Evolutionary conservation across 2,113 vertebrate species (phyloP).

Genomic region (Anarrhichthys ocellatus): DNA sequence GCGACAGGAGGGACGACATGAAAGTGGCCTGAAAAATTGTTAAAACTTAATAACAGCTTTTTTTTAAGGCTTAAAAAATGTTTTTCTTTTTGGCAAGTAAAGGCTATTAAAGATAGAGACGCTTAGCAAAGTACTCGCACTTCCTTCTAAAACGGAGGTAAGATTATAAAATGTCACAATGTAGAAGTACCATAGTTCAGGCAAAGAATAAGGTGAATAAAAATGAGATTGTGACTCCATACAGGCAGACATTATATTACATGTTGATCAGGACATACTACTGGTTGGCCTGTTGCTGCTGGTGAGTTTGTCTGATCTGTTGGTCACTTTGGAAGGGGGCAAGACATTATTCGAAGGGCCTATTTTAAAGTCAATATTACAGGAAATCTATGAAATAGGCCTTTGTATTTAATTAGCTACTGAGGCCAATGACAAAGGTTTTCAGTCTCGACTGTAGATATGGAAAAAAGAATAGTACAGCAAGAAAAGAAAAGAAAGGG

Average conservation of each 20-base stretch:
- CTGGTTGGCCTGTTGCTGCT: not conserved
- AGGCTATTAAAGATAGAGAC: not conserved
- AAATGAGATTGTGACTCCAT: not conserved
- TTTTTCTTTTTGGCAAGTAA: no score
- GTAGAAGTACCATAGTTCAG: not conserved
- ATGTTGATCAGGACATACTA: not conserved
- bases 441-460: not conserved
- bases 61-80: not conserved
- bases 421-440: not conserved
- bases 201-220: not conserved
- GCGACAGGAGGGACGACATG: not conserved
- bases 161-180: no score
- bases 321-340: slow-evolving; percentile 1
- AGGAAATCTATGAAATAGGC: not conserved
- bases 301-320: not conserved
- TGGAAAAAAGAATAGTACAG: slow-evolving; percentile 11
- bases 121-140: not conserved
- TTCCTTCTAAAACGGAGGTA: not conserved
- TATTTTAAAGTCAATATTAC: not conserved
- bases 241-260: not conserved
- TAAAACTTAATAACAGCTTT: not conserved
- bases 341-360: not conserved
- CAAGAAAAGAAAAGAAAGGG: slow-evolving; percentile 21
- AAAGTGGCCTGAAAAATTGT: not conserved
- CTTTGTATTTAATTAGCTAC: not conserved